Evolutionary conservation across 2,888 invertebrate species (phyloP), one percentile per base, ranked within the genome.

Genomic region (Sphecodes monilicornis): DNA sequence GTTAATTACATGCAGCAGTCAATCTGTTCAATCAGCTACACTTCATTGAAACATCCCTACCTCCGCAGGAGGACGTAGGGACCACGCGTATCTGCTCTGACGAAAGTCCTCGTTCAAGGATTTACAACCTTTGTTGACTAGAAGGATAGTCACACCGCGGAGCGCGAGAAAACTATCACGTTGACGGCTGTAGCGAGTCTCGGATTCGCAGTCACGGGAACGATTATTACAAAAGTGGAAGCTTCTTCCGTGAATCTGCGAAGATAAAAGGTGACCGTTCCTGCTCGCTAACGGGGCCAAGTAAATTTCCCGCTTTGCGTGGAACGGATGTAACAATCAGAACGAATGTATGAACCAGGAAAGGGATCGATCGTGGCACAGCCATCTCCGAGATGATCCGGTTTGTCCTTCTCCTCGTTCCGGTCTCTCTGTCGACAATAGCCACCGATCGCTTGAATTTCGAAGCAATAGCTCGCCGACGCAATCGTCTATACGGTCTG

Each of bases 391-490:
- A 74, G 83, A 85, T 85, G 85, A 85, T 85, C 76, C 85, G 69
- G 83, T 74, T 76, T 84, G 80, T 81, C 84, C 84, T 77, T 72
- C 75, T 66, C 71, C 77, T 46, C 72, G 75, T 78, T 69, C 75
- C 57, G 73, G 80, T 84, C 78, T 72, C 80, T 76, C 77, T 50
- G 57, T 81, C 81, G 80, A 78, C 84, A 78, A 78, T 84, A 69
- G 78, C 72, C 71, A 39, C 57, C 72, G 80, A 86, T 87, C 81
- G 86, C 57, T 79, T 80, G 86, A 89, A 89, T 84, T 88, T 88
- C 84, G 76, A 79, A 81, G 88, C 88, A 82, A 89, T 86, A 89
- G 80, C 88, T 84, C 88, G 86, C 86, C 82, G 84, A 86, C 82
- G 82, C 88, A 83, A 83, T 82, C 87, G 87, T 86, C 86, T 83